Conservation (phyloP, 2,113 vertebrate genomes). For the Eclectus roratus region DNA sequence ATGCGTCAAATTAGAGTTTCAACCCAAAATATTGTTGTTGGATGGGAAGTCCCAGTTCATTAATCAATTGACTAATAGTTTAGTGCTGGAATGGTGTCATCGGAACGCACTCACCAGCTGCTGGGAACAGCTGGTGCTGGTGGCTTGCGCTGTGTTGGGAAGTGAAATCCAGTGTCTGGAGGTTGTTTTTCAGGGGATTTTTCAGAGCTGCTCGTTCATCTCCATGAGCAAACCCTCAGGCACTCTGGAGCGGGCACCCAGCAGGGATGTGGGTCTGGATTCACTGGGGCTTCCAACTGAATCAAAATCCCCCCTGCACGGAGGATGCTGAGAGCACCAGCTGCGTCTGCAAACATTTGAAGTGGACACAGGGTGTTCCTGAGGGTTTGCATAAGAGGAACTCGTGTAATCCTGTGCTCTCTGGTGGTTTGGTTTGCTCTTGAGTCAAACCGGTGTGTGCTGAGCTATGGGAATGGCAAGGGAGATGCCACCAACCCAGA, state of each 20-base stretch:
- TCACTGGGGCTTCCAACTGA: neutral
- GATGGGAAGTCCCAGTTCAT: conserved; percentile 41
- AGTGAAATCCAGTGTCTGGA: neutral
- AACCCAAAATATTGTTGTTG: conserved; percentile 53
- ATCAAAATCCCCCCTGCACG: neutral
- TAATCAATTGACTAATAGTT: conserved; percentile 60
- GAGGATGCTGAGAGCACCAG: neutral
- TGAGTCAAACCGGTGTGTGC: rapidly evolving
- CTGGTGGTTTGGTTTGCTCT: neutral
- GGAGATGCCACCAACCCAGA: neutral
- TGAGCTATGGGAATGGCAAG: neutral
- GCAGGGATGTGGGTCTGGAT: neutral
- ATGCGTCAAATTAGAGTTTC: conserved; percentile 26
- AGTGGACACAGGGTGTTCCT: neutral
- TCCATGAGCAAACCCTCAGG: neutral
- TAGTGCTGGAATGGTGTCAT: neutral
- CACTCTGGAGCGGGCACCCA: neutral
- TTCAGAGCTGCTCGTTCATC: neutral
- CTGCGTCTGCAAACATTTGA: neutral
- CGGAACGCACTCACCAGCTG: conserved; percentile 7
- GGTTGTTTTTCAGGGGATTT: neutral
- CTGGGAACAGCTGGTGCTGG: conserved; percentile 28
- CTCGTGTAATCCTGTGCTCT: rapidly evolving
- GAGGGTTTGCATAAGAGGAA: neutral
- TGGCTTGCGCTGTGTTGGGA: neutral